Percentiles rank a stretch among this genome's conserved stretches.
These are phyloP conservation scores for Crax fasciolata DNA, from an alignment of 2,797 vertebrate genomes.

Conservation along the genomic window DNA sequence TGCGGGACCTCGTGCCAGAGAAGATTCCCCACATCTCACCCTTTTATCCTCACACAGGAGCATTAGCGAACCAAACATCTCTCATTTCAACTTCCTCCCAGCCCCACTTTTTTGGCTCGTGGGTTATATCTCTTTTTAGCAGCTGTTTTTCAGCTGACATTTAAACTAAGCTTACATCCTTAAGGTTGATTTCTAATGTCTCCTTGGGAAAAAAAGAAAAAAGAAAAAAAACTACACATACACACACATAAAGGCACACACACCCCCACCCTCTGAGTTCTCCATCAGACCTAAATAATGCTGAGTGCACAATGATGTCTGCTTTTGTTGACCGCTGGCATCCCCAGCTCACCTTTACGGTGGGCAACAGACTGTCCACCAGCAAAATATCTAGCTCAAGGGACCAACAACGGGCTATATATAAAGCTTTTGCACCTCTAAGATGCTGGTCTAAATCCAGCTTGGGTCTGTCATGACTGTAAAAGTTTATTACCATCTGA, in stretches of 20 bases:
- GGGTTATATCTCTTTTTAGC: conserved; percentile 71
- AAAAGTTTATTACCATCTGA: conserved; percentile 64
- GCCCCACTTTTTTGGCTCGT: conserved; percentile 80
- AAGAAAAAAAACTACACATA: neutral
- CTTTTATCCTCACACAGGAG: conserved; percentile 87
- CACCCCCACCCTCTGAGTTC: neutral
- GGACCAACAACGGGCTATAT: neutral
- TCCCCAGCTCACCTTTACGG: neutral
- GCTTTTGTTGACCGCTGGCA: conserved; percentile 15
- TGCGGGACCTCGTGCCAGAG: conserved; percentile 73
- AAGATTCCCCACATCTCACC: conserved; percentile 82
- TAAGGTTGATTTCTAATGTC: conserved; percentile 76
- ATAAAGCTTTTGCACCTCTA: conserved; percentile 55
- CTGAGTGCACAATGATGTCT: neutral
- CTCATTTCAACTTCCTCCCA: conserved; percentile 84
- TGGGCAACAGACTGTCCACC: neutral
- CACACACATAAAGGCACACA: neutral
- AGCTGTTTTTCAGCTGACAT: conserved; percentile 88
- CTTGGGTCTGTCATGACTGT: conserved; percentile 43
- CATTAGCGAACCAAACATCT: conserved; percentile 84
- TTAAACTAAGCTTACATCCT: conserved; percentile 79
- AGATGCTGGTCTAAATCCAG: conserved; percentile 64
- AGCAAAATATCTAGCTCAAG: neutral
- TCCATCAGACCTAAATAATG: neutral
- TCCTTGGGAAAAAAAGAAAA: conserved; percentile 28